Conservation (phyloP, 2,113 vertebrate species). For the Geococcyx californianus region DNA sequence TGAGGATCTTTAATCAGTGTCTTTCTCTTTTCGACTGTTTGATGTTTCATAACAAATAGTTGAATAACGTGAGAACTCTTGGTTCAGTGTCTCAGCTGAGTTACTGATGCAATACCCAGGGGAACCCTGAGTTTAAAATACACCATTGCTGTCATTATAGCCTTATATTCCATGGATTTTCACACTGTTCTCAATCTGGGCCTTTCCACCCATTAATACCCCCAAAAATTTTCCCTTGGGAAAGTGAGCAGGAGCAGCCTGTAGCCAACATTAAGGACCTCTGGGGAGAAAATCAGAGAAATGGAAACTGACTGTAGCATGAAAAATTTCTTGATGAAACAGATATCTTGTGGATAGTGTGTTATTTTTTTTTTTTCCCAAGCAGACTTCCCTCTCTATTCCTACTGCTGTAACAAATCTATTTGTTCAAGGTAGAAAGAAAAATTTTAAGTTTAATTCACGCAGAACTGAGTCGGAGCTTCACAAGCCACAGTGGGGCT, state of each 20-base stretch:
- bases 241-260: conserved; percentile 25
- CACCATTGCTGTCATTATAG: background rate
- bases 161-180: conserved; percentile 11
- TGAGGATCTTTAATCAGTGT: background rate
- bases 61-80: background rate
- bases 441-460: background rate
- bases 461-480: background rate
- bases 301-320: background rate
- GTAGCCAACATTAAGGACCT: background rate
- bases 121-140: conserved; percentile 48
- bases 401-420: background rate
- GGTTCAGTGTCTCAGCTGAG: conserved; percentile 16
- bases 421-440: background rate
- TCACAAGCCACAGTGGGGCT: background rate
- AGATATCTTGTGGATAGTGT: background rate
- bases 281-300: conserved; percentile 13
- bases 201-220: conserved; percentile 8
- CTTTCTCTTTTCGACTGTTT: background rate
- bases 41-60: background rate
- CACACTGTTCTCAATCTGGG: background rate
- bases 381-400: background rate
- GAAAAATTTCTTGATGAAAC: background rate
- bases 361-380: background rate
- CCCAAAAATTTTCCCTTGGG: conserved; percentile 42
- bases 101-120: conserved; percentile 45